A percentile compares a stretch with the other conserved stretches of the same genome.
Conservation (phyloP, 2,113 vertebrate species). For the Ranitomeya variabilis region DNA sequence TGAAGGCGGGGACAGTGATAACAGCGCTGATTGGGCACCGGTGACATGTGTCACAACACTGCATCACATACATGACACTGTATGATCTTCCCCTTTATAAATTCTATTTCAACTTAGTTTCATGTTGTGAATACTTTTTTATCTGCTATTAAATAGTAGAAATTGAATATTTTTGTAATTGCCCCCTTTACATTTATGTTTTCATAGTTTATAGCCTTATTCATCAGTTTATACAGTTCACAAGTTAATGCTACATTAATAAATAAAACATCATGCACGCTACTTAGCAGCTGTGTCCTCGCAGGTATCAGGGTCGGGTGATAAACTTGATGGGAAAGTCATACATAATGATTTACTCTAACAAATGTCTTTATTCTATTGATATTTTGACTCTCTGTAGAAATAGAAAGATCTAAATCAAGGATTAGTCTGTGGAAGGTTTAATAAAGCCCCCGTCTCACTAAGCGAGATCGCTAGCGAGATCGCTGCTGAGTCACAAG, state of each 20-base stretch:
- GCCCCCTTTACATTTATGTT: neutral
- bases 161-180: no score
- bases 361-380: slow-evolving; percentile 27
- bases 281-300: neutral
- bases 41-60: no score
- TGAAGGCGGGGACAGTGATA: no score
- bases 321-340: slow-evolving; percentile 26
- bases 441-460: no score
- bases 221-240: neutral
- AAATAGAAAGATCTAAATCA: slow-evolving; percentile 43
- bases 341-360: slow-evolving; percentile 12
- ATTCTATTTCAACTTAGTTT: no score
- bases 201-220: neutral
- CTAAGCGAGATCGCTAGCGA: no score
- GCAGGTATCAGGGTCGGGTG: neutral
- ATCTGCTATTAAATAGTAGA: no score
- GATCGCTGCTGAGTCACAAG: no score
- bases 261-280: neutral
- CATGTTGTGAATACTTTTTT: no score
- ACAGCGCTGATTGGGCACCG: no score
- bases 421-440: slow-evolving; percentile 35
- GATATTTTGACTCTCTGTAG: slow-evolving; percentile 43
- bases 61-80: no score
- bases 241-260: neutral
- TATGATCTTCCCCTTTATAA: no score